These are phyloP conservation scores for Nettapus auritus DNA, from an alignment of 2,113 vertebrate species.

Conservation along the genomic window DNA sequence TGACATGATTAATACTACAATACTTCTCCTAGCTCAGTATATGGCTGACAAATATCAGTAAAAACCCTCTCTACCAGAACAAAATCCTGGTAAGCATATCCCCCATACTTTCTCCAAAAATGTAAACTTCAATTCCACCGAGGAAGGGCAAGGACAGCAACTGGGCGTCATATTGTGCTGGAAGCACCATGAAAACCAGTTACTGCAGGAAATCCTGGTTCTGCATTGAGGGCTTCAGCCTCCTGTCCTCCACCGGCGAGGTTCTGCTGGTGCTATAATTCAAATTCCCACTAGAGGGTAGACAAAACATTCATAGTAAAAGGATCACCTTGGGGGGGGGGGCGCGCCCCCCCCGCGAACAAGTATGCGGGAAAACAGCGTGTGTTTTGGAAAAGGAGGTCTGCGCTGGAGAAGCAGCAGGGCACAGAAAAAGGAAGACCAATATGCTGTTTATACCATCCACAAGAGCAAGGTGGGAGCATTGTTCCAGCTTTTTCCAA, in stretches of 20 bases:
- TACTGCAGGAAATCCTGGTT: background rate
- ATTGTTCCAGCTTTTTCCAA: background rate
- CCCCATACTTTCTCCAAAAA: background rate
- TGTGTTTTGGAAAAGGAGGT: background rate
- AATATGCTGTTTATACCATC: background rate
- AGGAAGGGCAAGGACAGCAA: background rate
- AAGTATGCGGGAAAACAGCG: accelerated
- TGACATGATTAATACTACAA: background rate
- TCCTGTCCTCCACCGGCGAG: accelerated
- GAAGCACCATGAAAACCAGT: accelerated
- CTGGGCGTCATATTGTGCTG: background rate
- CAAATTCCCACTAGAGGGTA: conserved; percentile 72
- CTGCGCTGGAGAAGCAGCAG: background rate
- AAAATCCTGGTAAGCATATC: background rate
- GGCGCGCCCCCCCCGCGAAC: too few relatives aligned
- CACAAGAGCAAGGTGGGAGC: background rate
- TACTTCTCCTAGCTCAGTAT: background rate
- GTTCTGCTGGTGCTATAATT: background rate
- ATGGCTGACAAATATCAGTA: background rate
- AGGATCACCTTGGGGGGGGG: background rate
- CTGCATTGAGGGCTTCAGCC: background rate
- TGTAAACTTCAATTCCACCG: background rate
- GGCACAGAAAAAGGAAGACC: background rate
- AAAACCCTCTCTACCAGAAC: background rate
- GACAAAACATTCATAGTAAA: conserved; percentile 31